Evolutionary conservation across 2,113 vertebrate species (phyloP), one percentile per base, ranked within the genome.

Genomic region (Anarhynchus alexandrinus): DNA sequence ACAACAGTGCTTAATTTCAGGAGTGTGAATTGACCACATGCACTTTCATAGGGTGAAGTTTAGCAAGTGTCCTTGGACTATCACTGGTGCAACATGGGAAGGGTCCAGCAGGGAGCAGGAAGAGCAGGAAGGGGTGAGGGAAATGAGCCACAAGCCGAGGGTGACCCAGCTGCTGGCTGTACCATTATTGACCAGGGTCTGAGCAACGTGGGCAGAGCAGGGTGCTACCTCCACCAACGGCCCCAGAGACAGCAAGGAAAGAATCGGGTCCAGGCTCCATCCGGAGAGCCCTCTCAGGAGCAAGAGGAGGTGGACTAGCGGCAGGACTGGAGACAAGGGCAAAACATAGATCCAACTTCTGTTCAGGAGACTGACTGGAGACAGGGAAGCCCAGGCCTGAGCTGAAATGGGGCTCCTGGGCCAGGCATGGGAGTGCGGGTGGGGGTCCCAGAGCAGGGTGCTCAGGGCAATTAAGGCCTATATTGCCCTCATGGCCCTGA

Each of bases 151-250:
- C 1, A 2, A 38, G 19, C 52, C 1, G 1, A 58, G 43, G 32
- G 26, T 82, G n/a, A 6, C 27, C 34, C 54, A 62, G 43, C 25
- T 67, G 51, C 61, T 58, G n/a, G 15, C n/a, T n/a, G 12, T 67
- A 61, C 62, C 6, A 1, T 58, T 49, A 30, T n/a, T 30, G 61
- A 42, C 52, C 19, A 40, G 61, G 12, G 4, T 27, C 26, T 27
- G n/a, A 57, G 29, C 43, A 36, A 11, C 4, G 0, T 19, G 17
- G 26, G 36, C 30, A 51, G 43, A 42, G 27, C 62, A n/a, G 15
- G 21, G 9, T 69, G 45, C 25, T 51, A 16, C 5, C 25, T 51
- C 52, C 30, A 25, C 25, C 1, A 1, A 14, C 1, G 1, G 54
- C 18, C 55, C 27, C 38, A 26, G 85, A 38, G 34, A 30, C 34